These are phyloP conservation scores for Callionymus lyra DNA, from an alignment of 2,113 vertebrate species.

Conservation along the genomic window DNA sequence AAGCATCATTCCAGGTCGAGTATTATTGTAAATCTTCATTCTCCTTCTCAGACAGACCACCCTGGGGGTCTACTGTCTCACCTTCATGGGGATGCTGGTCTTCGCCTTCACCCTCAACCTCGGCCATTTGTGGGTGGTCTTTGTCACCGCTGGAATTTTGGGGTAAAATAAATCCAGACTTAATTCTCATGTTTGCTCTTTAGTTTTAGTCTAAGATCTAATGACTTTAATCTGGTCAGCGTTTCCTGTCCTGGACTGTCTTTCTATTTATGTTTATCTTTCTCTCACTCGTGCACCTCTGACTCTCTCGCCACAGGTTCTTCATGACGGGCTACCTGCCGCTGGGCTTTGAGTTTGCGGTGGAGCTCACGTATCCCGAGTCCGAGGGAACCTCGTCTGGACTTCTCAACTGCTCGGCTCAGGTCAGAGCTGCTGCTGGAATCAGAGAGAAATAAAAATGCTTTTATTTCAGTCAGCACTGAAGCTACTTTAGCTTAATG, in stretches of 20 bases:
- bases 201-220: too few species aligned
- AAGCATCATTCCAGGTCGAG: too few species aligned
- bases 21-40: too few species aligned
- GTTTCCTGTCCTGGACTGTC: not conserved
- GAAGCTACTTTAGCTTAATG: too few species aligned
- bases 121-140: constrained; percentile 85
- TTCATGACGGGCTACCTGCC: constrained; percentile 96
- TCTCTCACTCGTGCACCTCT: not conserved
- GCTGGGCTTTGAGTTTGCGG: constrained; percentile 91
- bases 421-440: constrained; percentile 62
- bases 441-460: too few species aligned
- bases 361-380: constrained; percentile 88
- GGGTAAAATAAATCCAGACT: too few species aligned
- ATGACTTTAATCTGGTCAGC: too few species aligned
- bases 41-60: constrained; percentile 77
- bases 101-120: constrained; percentile 79
- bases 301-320: constrained; percentile 64
- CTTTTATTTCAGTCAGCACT: too few species aligned
- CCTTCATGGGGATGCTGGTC: constrained; percentile 79
- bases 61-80: constrained; percentile 74
- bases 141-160: constrained; percentile 77
- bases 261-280: too few species aligned
- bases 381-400: constrained; percentile 93
- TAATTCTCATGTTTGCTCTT: too few species aligned
- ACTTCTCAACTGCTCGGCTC: constrained; percentile 87